Conservation (phyloP, 1,140 invertebrate species). For the Cephus cinctus region DNA sequence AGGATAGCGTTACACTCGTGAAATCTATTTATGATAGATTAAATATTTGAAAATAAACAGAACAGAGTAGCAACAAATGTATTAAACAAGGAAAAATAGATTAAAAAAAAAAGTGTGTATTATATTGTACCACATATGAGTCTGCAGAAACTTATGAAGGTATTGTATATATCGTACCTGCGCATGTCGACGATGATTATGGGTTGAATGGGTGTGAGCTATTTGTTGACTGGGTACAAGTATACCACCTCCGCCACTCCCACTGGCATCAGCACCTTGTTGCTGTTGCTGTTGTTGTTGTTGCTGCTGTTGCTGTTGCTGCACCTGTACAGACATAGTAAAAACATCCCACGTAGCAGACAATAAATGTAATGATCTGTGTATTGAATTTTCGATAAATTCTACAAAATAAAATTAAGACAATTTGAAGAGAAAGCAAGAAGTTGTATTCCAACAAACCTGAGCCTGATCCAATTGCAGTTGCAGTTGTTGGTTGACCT, state of each 20-base stretch:
- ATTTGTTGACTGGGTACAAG: slow-evolving; percentile 47
- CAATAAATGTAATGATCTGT: too few relatives aligned
- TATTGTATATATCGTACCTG: slow-evolving; percentile 41
- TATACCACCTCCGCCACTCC: slow-evolving; percentile 37
- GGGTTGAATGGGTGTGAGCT: slow-evolving; percentile 50
- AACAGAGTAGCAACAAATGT: not conserved
- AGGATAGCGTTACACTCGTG: not conserved
- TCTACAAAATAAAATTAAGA: too few relatives aligned
- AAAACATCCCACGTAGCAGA: too few relatives aligned
- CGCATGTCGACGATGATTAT: slow-evolving; percentile 41
- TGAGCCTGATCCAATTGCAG: slow-evolving; percentile 52
- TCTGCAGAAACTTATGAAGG: too few relatives aligned
- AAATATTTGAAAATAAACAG: not conserved
- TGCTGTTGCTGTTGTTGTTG: slow-evolving; percentile 35
- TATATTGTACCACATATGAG: too few relatives aligned
- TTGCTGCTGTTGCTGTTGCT: slow-evolving; percentile 51
- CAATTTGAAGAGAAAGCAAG: too few relatives aligned
- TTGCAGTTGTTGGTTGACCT: slow-evolving; percentile 53
- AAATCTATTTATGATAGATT: not conserved
- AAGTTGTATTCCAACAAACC: slow-evolving; percentile 31
- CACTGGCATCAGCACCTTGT: slow-evolving; percentile 33
- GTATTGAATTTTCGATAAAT: too few relatives aligned
- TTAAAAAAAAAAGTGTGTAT: not conserved
- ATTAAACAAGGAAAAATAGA: not conserved
- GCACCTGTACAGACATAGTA: slow-evolving; percentile 40